A percentile compares a stretch with the other conserved stretches of the same genome.
These are phyloP conservation scores for Beaufortia kweichowensis DNA, from an alignment of 2,113 vertebrate species.

Conservation along the genomic window DNA sequence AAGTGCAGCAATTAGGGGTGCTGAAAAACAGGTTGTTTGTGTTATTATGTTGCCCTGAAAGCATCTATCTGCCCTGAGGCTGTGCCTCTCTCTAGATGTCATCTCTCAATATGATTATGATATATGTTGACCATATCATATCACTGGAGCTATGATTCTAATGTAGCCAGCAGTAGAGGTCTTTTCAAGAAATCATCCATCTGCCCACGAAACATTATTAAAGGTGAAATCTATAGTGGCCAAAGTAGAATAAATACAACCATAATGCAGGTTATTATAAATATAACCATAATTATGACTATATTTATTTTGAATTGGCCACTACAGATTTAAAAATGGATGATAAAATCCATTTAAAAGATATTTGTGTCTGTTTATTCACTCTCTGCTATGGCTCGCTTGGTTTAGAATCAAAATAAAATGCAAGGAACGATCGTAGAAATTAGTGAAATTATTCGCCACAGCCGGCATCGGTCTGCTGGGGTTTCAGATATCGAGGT, in stretches of 20 bases:
- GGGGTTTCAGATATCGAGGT: slow-evolving; percentile 34
- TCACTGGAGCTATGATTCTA: slow-evolving; percentile 37
- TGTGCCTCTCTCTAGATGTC: slow-evolving; percentile 17
- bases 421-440: slow-evolving; percentile 28
- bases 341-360: slow-evolving; percentile 9
- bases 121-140: slow-evolving; percentile 44
- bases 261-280: slow-evolving; percentile 4
- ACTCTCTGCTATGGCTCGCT: slow-evolving; percentile 24
- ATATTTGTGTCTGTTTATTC: slow-evolving; percentile 1
- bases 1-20: slow-evolving; percentile 65
- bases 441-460: slow-evolving; percentile 47
- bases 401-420: slow-evolving; percentile 46
- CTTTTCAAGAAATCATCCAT: slow-evolving; percentile 39
- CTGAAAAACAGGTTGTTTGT: slow-evolving; percentile 67
- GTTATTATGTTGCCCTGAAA: slow-evolving; percentile 43
- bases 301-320: not conserved
- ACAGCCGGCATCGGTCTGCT: slow-evolving; percentile 44
- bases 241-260: slow-evolving; percentile 15
- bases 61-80: slow-evolving; percentile 27
- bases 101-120: slow-evolving; percentile 40
- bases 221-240: slow-evolving; percentile 10
- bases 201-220: not conserved
- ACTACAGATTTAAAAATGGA: not conserved
- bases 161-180: slow-evolving; percentile 19
- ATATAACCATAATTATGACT: not conserved